Evolutionary conservation across 2,888 invertebrate species (phyloP).

Genomic region (Sarcophaga carnaria): DNA sequence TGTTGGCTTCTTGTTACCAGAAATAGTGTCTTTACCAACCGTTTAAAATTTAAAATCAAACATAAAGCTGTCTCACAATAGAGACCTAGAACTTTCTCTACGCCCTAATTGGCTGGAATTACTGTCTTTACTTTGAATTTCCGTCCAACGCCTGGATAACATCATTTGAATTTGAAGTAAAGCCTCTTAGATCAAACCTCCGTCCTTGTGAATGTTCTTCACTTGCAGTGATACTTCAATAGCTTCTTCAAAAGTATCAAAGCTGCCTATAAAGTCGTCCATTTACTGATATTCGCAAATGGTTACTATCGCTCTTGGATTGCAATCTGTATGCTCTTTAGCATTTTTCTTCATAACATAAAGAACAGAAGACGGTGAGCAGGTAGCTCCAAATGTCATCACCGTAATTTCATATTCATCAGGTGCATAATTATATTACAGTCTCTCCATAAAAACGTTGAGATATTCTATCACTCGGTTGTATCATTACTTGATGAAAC

Average conservation of each 20-base stretch:
- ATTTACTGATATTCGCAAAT: constrained; percentile 57
- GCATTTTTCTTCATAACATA: constrained; percentile 27
- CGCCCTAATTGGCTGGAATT: too few species aligned
- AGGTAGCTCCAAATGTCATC: constrained; percentile 63
- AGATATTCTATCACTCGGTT: too few species aligned
- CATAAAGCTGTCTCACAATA: too few species aligned
- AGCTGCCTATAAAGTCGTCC: constrained; percentile 65
- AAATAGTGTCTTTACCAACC: too few species aligned
- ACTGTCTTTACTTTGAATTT: too few species aligned
- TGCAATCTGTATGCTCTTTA: constrained; percentile 1
- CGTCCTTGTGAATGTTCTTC: constrained; percentile 25
- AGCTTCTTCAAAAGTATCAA: constrained; percentile 37
- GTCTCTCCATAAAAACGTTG: too few species aligned
- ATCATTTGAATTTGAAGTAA: constrained; percentile 16
- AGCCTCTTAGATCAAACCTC: constrained; percentile 51
- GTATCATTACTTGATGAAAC: too few species aligned
- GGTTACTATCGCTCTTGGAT: constrained; percentile 43
- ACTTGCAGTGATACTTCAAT: constrained; percentile 46
- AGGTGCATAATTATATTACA: too few species aligned
- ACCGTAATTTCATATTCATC: constrained; percentile 50
- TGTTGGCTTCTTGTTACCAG: too few species aligned
- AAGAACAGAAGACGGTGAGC: constrained; percentile 57
- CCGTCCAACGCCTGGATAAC: too few species aligned
- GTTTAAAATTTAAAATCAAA: too few species aligned
- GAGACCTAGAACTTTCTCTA: too few species aligned